Evolutionary conservation across 1,140 invertebrate genomes (phyloP).

Genomic region (Drosophila simulans): DNA sequence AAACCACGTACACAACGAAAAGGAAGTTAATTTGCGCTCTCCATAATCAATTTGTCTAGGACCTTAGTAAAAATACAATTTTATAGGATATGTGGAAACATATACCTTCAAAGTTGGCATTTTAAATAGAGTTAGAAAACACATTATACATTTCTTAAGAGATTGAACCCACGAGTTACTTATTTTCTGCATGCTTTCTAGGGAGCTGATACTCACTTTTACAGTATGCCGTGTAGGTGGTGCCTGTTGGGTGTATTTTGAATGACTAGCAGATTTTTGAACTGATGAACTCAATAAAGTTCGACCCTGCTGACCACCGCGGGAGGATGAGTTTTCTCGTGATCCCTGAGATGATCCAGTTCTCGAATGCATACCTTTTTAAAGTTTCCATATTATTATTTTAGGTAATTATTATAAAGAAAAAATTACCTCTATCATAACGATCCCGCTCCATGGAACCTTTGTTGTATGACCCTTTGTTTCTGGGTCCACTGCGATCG

Average conservation of each 20-base stretch:
- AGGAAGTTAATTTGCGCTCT: too few relatives aligned
- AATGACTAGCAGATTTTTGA: slow-evolving; percentile 80
- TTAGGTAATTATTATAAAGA: background rate
- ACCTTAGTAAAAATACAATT: too few relatives aligned
- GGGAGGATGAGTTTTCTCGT: slow-evolving; percentile 81
- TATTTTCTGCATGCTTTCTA: too few relatives aligned
- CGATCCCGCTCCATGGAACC: slow-evolving; percentile 85
- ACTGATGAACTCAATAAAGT: slow-evolving; percentile 59
- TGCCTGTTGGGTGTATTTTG: slow-evolving; percentile 71
- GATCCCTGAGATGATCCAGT: slow-evolving; percentile 87
- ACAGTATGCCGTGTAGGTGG: slow-evolving; percentile 43
- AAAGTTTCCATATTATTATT: background rate
- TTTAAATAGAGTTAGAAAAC: too few relatives aligned
- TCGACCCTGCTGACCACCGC: slow-evolving; percentile 56
- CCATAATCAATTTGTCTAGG: too few relatives aligned
- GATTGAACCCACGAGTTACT: too few relatives aligned
- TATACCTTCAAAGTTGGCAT: too few relatives aligned
- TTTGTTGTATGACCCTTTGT: slow-evolving; percentile 85
- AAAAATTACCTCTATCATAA: slow-evolving; percentile 62
- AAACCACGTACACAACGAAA: too few relatives aligned
- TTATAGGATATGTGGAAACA: too few relatives aligned
- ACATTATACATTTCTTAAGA: too few relatives aligned
- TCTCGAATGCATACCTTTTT: slow-evolving; percentile 85
- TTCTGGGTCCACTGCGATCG: slow-evolving; percentile 72
- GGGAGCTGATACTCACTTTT: slow-evolving; percentile 46